Conservation (phyloP, 2,113 vertebrate species). For the Enhydra lutris region DNA sequence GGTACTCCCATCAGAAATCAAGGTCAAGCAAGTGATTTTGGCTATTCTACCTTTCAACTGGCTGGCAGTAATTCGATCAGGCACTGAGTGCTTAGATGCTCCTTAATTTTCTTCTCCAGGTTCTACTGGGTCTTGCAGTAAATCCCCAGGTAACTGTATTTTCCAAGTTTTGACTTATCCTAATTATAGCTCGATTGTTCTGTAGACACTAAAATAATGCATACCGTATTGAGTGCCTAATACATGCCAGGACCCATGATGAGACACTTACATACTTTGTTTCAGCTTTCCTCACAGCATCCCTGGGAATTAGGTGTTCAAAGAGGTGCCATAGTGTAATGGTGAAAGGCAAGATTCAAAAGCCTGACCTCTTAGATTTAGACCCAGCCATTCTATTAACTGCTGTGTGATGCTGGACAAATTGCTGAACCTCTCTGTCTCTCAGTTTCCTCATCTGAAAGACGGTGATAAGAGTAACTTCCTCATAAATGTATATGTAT, state of each 20-base stretch:
- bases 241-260: background rate
- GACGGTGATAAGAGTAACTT: background rate
- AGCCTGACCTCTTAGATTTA: background rate
- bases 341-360: background rate
- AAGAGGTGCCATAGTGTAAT: background rate
- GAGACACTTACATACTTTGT: background rate
- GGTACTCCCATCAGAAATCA: constrained; percentile 41
- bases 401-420: background rate
- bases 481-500: background rate
- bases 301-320: background rate
- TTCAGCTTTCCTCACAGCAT: constrained; percentile 16
- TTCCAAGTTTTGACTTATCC: constrained; percentile 36
- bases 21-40: constrained; percentile 49
- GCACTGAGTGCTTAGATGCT: constrained; percentile 2
- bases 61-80: constrained; percentile 40
- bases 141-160: constrained; percentile 30
- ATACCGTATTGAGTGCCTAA: background rate
- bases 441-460: background rate
- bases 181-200: constrained; percentile 22
- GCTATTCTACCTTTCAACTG: background rate
- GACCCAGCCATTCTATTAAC: background rate
- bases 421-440: background rate
- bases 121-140: constrained; percentile 8
- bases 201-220: background rate
- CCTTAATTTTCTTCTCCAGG: background rate